Evolutionary conservation across 1,140 invertebrate genomes (phyloP).

Genomic region (Diabrotica undecimpunctata): DNA sequence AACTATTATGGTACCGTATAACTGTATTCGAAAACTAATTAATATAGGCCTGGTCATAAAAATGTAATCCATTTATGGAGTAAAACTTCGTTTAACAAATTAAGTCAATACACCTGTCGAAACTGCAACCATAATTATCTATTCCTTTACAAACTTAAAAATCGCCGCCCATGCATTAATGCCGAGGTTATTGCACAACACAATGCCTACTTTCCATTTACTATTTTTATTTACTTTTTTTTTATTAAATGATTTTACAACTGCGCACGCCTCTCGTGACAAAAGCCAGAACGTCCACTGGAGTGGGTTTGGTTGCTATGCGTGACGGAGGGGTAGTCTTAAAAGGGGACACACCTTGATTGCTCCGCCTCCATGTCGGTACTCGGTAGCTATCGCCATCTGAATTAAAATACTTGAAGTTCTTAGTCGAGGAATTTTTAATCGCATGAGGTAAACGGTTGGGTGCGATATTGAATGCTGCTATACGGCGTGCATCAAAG

Average conservation of each 20-base stretch:
- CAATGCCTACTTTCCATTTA: neutral
- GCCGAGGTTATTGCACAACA: constrained; percentile 1
- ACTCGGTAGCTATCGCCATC: constrained; percentile 15
- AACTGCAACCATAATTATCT: neutral
- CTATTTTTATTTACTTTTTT: constrained; percentile 1
- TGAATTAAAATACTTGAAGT: neutral
- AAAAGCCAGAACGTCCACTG: neutral
- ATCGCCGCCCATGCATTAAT: neutral
- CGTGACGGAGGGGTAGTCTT: constrained; percentile 1
- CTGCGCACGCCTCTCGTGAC: neutral
- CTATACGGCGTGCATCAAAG: too few relatives aligned
- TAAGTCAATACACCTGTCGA: neutral
- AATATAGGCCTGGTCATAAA: neutral
- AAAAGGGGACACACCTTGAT: constrained; percentile 6
- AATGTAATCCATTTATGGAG: neutral
- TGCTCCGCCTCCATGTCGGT: constrained; percentile 4
- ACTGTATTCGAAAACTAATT: too few relatives aligned
- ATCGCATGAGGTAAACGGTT: too few relatives aligned
- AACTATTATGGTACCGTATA: too few relatives aligned
- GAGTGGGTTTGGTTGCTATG: constrained; percentile 1
- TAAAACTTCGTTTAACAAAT: neutral
- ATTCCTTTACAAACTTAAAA: neutral
- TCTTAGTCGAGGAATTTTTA: too few relatives aligned
- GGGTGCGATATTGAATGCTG: too few relatives aligned
- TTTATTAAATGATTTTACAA: neutral